Percentiles rank a stretch among this genome's conserved stretches.
Conservation (phyloP, 2,888 invertebrate species). For the Agrotis clavis region DNA sequence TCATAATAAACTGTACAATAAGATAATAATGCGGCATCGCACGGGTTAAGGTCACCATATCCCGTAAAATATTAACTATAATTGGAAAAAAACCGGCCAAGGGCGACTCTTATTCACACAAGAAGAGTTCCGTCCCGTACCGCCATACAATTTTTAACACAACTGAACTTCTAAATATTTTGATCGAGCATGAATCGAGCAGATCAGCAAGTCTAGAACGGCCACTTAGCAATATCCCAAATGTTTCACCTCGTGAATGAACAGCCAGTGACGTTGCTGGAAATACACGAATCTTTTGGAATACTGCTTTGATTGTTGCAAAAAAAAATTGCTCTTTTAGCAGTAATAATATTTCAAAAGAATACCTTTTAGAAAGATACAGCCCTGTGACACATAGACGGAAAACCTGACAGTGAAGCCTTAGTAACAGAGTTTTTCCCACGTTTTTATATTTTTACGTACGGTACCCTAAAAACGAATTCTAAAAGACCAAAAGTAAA, state of each 20-base stretch:
- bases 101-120: neutral
- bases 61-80: slow-evolving; percentile 69
- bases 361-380: neutral
- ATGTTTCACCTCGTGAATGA: too few species aligned
- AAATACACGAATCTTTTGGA: too few species aligned
- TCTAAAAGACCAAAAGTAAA: slow-evolving; percentile 70
- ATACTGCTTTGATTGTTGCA: too few species aligned
- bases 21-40: slow-evolving; percentile 56
- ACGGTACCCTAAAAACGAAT: slow-evolving; percentile 55
- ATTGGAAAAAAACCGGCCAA: slow-evolving; percentile 67
- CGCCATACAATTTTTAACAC: too few species aligned
- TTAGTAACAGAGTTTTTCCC: too few species aligned
- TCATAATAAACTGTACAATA: slow-evolving; percentile 62
- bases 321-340: too few species aligned
- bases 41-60: slow-evolving; percentile 54
- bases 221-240: too few species aligned
- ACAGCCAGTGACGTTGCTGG: too few species aligned
- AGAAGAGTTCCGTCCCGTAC: neutral
- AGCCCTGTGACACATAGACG: neutral
- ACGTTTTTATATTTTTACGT: neutral
- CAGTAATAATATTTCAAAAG: neutral
- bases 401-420: neutral
- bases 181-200: neutral
- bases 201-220: too few species aligned
- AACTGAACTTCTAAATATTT: too few species aligned